Evolutionary conservation across 2,797 vertebrate species (phyloP).

Genomic region (Eospalax fontanierii): DNA sequence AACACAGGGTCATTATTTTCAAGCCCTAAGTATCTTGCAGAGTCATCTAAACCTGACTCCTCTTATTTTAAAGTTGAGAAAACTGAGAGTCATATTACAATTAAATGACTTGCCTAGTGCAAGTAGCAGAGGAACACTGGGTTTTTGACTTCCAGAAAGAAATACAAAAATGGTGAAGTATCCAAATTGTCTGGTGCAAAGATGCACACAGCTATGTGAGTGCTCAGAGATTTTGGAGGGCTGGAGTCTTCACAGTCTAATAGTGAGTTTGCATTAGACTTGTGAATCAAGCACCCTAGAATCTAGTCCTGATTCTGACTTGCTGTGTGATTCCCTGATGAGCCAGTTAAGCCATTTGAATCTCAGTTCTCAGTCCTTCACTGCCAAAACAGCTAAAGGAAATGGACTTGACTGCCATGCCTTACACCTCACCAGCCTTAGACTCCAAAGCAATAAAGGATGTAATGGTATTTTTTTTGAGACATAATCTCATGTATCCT

Average conservation of each 20-base stretch:
- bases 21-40: background rate
- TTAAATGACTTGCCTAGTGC: background rate
- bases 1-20: background rate
- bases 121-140: background rate
- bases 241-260: background rate
- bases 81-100: background rate
- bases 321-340: background rate
- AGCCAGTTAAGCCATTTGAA: background rate
- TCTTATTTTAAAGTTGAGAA: slow-evolving; percentile 16
- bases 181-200: background rate
- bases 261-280: background rate
- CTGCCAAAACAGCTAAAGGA: background rate
- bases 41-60: background rate
- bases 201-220: background rate
- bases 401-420: background rate
- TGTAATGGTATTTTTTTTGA: background rate
- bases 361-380: background rate
- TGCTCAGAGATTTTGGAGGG: background rate
- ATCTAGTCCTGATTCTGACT: background rate
- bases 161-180: background rate
- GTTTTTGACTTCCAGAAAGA: background rate
- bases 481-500: no score
- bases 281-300: background rate
- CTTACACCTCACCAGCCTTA: background rate
- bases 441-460: background rate